These are phyloP conservation scores for Amphipyra tragopoginis DNA, from an alignment of 2,888 invertebrate species.

Conservation along the genomic window DNA sequence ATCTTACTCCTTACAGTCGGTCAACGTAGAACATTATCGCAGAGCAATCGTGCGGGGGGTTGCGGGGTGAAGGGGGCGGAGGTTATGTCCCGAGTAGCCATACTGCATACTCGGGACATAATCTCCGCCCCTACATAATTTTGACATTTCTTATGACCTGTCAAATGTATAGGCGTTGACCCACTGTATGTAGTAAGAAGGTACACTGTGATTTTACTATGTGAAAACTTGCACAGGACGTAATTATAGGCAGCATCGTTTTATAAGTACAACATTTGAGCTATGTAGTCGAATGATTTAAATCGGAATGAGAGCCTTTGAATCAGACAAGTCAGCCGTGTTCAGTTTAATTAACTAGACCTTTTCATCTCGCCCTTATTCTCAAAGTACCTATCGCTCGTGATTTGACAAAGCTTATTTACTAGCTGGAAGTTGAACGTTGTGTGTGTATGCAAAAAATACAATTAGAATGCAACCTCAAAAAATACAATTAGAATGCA, in stretches of 20 bases:
- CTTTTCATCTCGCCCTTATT: constrained; percentile 16
- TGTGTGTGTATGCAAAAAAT: not conserved
- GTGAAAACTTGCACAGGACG: constrained; percentile 31
- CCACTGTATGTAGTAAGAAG: too few species aligned
- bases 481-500: too few species aligned
- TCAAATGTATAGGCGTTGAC: too few species aligned
- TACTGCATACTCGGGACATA: too few species aligned
- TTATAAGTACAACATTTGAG: constrained; percentile 8
- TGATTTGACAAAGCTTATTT: constrained; percentile 3
- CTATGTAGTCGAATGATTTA: constrained; percentile 10
- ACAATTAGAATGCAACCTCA: too few species aligned
- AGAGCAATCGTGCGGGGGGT: too few species aligned
- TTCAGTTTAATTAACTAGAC: constrained; percentile 12
- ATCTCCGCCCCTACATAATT: too few species aligned
- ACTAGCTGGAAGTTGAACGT: not conserved
- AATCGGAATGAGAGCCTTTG: constrained; percentile 7
- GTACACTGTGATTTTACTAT: constrained; percentile 28
- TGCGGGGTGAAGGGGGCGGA: too few species aligned
- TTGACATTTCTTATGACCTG: too few species aligned
- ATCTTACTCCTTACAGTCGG: too few species aligned
- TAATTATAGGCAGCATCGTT: constrained; percentile 15
- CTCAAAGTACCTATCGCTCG: constrained; percentile 6
- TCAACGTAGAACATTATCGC: too few species aligned
- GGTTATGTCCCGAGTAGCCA: too few species aligned
- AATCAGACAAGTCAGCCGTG: constrained; percentile 11